phyloP scores from a whole-genome alignment of 2,888 invertebrate species.

The Microctonus hyperodae region DNA sequence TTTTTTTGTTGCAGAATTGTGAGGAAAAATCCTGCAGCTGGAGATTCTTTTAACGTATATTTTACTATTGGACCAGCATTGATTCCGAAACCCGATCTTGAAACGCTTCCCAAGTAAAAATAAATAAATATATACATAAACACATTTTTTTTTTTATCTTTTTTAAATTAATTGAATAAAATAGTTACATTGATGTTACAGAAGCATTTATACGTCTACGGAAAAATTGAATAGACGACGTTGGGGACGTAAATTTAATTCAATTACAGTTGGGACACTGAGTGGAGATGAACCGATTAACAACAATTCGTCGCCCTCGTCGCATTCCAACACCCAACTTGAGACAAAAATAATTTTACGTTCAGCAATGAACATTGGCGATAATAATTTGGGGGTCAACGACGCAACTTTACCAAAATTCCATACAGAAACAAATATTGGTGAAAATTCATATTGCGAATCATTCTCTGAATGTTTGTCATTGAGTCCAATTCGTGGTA shows the following conservation, averaged over 20 bases:
- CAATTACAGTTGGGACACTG: background rate
- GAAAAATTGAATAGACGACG: conserved; percentile 7
- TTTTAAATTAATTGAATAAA: background rate
- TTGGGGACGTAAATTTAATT: background rate
- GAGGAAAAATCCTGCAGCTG: background rate
- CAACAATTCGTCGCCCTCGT: conserved; percentile 13
- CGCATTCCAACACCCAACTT: conserved; percentile 6
- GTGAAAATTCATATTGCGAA: background rate
- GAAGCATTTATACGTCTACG: conserved; percentile 34
- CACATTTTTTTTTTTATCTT: background rate
- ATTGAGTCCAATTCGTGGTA: conserved; percentile 20
- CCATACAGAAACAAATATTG: background rate
- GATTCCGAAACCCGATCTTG: background rate
- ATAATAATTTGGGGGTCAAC: background rate
- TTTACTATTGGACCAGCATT: background rate
- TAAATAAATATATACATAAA: background rate
- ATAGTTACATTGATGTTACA: conserved; percentile 29
- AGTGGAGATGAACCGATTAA: conserved; percentile 4
- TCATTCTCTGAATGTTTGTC: background rate
- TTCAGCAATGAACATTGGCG: background rate
- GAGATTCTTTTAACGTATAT: conserved; percentile 2
- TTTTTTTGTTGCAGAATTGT: background rate
- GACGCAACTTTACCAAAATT: background rate
- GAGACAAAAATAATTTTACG: conserved; percentile 21
- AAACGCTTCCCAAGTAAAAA: background rate